phyloP scores from a whole-genome alignment of 2,888 invertebrate genomes.

The Drosophila nigricruria region DNA sequence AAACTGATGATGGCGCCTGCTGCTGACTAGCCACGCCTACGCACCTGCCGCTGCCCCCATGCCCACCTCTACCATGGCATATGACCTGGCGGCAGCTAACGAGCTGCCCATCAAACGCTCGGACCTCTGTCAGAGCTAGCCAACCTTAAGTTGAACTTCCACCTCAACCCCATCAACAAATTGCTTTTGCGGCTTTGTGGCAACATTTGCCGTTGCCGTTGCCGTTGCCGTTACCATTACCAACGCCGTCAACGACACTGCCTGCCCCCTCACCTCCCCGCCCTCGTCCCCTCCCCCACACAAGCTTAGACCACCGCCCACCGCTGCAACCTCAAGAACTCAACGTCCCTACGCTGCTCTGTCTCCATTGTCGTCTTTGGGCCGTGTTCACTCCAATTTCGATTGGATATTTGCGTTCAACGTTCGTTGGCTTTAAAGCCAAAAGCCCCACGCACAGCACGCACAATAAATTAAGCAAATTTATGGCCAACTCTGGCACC shows the following conservation, averaged over 20 bases:
- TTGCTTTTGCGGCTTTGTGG: slow-evolving; percentile 67
- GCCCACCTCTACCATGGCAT: not conserved
- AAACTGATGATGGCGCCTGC: slow-evolving; percentile 29
- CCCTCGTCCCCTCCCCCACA: not conserved
- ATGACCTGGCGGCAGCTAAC: slow-evolving; percentile 32
- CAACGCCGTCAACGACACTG: slow-evolving; percentile 1
- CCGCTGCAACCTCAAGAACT: not conserved
- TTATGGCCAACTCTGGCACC: slow-evolving; percentile 50
- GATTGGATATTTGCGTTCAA: slow-evolving; percentile 41
- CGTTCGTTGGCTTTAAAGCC: slow-evolving; percentile 60
- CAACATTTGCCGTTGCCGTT: slow-evolving; percentile 5
- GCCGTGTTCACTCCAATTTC: slow-evolving; percentile 37
- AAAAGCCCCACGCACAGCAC: slow-evolving; percentile 41
- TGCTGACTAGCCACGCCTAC: slow-evolving; percentile 19
- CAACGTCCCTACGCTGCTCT: not conserved
- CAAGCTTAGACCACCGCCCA: not conserved
- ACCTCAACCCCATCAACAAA: slow-evolving; percentile 56
- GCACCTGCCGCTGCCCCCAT: not conserved
- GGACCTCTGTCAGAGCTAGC: slow-evolving; percentile 34
- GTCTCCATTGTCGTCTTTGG: slow-evolving; percentile 1
- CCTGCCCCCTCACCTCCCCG: not conserved
- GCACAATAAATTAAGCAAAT: slow-evolving; percentile 76
- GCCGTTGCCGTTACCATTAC: not conserved
- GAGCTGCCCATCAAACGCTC: slow-evolving; percentile 54
- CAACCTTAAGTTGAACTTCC: slow-evolving; percentile 29